phyloP scores from a whole-genome alignment of 2,113 vertebrate genomes.

The Sander lucioperca region DNA sequence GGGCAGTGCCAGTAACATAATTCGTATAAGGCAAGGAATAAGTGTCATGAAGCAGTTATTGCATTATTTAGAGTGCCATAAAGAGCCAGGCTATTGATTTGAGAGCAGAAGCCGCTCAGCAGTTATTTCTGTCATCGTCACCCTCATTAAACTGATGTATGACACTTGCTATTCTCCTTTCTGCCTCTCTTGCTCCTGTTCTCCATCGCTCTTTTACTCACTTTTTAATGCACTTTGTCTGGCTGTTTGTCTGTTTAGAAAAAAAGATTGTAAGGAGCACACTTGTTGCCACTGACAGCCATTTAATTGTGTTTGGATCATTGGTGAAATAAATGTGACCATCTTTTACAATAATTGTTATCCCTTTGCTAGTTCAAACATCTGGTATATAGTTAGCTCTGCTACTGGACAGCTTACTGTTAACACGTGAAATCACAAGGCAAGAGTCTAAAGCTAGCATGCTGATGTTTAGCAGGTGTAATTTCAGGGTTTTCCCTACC shows the following conservation, averaged over 20 bases:
- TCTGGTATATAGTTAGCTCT: neutral
- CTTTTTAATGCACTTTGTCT: slow-evolving; percentile 37
- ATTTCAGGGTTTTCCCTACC: too few species aligned
- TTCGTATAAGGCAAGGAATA: slow-evolving; percentile 64
- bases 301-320: slow-evolving; percentile 2
- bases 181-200: slow-evolving; percentile 36
- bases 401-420: neutral
- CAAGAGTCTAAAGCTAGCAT: neutral
- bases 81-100: slow-evolving; percentile 83
- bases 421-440: neutral
- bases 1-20: slow-evolving; percentile 68
- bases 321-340: neutral
- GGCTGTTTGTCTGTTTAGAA: slow-evolving; percentile 1
- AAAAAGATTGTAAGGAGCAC: neutral
- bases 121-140: slow-evolving; percentile 82
- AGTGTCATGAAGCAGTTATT: slow-evolving; percentile 82
- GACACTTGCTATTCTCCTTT: slow-evolving; percentile 55
- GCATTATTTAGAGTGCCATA: slow-evolving; percentile 83
- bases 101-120: slow-evolving; percentile 78
- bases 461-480: too few species aligned
- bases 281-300: slow-evolving; percentile 10
- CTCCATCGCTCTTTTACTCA: slow-evolving; percentile 30
- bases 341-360: neutral
- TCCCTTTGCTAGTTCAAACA: neutral
- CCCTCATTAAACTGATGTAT: slow-evolving; percentile 84